Conservation (phyloP, 1,140 invertebrate genomes). For the Aethina tumida region DNA sequence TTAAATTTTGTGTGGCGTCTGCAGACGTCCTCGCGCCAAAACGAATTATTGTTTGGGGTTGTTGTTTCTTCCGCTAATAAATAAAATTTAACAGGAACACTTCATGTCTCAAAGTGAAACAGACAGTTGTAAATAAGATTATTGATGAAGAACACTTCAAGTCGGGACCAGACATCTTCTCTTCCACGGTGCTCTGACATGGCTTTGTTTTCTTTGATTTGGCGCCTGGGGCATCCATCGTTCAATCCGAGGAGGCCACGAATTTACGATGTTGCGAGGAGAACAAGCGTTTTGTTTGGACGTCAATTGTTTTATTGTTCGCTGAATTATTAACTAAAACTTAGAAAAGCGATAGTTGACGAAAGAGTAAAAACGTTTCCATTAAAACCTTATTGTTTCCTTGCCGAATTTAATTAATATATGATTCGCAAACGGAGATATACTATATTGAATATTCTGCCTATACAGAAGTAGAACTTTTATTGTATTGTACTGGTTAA, state of each 20-base stretch:
- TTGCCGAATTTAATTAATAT: constrained; percentile 13
- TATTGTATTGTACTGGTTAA: too few relatives aligned
- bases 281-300: constrained; percentile 13
- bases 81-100: too few relatives aligned
- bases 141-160: constrained; percentile 26
- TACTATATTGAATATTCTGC: constrained; percentile 4
- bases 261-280: constrained; percentile 10
- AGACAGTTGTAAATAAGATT: constrained; percentile 22
- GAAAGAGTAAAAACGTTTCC: constrained; percentile 5
- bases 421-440: background rate
- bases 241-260: constrained; percentile 9
- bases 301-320: constrained; percentile 13
- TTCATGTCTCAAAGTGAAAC: constrained; percentile 17
- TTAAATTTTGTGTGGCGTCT: too few relatives aligned
- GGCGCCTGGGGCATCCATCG: constrained; percentile 16
- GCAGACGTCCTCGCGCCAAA: too few relatives aligned
- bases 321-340: constrained; percentile 9
- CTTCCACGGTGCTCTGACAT: constrained; percentile 13
- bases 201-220: constrained; percentile 20
- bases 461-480: too few relatives aligned
- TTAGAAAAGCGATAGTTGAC: constrained; percentile 1
- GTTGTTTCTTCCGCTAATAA: too few relatives aligned
- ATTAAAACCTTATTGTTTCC: constrained; percentile 3
- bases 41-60: too few relatives aligned
- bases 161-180: constrained; percentile 22